phyloP scores from a whole-genome alignment of 2,113 vertebrate genomes.

The Albula glossodonta region DNA sequence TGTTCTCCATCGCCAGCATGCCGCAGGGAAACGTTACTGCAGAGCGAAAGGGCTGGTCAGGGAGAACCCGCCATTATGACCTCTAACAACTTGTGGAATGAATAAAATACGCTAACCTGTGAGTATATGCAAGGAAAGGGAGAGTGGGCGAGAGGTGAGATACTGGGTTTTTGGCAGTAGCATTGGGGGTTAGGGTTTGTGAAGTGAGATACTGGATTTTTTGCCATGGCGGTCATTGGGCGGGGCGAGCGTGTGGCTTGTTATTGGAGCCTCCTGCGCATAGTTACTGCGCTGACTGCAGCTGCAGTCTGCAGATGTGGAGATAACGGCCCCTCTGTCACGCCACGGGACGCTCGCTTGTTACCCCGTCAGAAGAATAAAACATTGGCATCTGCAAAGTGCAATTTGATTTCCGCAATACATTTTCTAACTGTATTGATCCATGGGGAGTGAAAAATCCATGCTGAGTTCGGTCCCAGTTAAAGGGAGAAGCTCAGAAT shows the following conservation, averaged over 20 bases:
- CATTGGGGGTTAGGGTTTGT: too few relatives aligned
- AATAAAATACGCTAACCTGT: neutral
- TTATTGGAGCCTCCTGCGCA: too few relatives aligned
- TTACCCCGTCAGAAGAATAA: slow-evolving; percentile 52
- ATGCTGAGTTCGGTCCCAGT: slow-evolving; percentile 46
- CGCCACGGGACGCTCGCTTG: neutral
- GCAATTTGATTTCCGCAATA: slow-evolving; percentile 58
- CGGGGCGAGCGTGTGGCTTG: too few relatives aligned
- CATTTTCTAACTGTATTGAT: slow-evolving; percentile 63
- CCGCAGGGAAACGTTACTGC: neutral
- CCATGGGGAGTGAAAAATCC: slow-evolving; percentile 60
- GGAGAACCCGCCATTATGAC: neutral
- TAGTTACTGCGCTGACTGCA: too few relatives aligned
- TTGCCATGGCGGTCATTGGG: too few relatives aligned
- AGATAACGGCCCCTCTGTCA: neutral
- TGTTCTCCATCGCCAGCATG: neutral
- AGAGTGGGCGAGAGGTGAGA: neutral
- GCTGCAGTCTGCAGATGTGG: too few relatives aligned
- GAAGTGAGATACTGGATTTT: too few relatives aligned
- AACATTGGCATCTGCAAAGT: slow-evolving; percentile 38
- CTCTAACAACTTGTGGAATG: neutral
- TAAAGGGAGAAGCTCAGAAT: slow-evolving; percentile 46
- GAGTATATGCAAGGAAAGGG: neutral
- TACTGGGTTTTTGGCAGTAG: too few relatives aligned
- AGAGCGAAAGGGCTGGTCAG: neutral